Percentiles rank a stretch among this genome's conserved stretches.
These are phyloP conservation scores for Hirtodrosophila confusa DNA, from an alignment of 2,888 invertebrate genomes.

Conservation along the genomic window DNA sequence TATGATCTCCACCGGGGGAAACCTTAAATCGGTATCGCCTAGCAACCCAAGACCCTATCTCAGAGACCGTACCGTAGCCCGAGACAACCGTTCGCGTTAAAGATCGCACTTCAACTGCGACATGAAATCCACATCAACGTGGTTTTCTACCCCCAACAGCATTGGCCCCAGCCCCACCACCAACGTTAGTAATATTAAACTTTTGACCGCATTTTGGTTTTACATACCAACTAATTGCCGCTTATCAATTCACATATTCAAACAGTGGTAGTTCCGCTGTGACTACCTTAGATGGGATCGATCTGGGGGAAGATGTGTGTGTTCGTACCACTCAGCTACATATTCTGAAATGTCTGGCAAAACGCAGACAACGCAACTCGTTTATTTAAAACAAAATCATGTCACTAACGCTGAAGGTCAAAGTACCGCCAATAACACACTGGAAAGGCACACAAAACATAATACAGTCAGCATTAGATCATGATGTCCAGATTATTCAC, in stretches of 20 bases:
- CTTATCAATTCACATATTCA: constrained; percentile 53
- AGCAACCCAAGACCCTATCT: not conserved
- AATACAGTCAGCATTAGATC: not conserved
- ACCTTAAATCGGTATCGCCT: constrained; percentile 52
- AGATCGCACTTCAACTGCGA: constrained; percentile 57
- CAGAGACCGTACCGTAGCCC: not conserved
- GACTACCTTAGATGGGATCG: constrained; percentile 18
- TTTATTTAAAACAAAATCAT: constrained; percentile 61
- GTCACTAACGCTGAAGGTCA: constrained; percentile 85
- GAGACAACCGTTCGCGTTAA: constrained; percentile 55
- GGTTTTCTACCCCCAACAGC: constrained; percentile 60
- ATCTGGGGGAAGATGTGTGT: constrained; percentile 15
- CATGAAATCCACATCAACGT: constrained; percentile 22
- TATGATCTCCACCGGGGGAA: constrained; percentile 21
- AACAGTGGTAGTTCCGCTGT: not conserved
- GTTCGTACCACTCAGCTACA: not conserved
- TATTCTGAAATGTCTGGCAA: not conserved
- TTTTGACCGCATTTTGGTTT: constrained; percentile 65
- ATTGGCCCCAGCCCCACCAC: constrained; percentile 4
- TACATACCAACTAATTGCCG: constrained; percentile 46
- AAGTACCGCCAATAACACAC: constrained; percentile 84
- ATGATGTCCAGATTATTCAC: too few relatives aligned
- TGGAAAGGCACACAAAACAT: constrained; percentile 30
- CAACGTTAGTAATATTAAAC: constrained; percentile 59
- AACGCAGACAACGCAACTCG: constrained; percentile 78